Percentiles rank a stretch among this genome's conserved stretches.
Conservation (phyloP, 2,888 invertebrate genomes). For the Melanchra persicariae region DNA sequence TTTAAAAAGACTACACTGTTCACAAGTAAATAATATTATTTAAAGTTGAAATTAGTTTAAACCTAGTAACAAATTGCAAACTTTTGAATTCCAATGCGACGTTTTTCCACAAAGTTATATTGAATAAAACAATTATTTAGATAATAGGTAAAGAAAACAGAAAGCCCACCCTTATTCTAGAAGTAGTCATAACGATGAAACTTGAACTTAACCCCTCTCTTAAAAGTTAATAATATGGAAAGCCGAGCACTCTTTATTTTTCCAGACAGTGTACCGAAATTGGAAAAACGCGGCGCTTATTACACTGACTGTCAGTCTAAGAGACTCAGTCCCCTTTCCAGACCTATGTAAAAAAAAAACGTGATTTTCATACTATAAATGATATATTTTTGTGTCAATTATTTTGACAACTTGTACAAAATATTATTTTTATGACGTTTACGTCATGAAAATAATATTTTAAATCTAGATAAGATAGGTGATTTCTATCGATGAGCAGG, state of each 20-base stretch:
- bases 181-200: slow-evolving; percentile 7
- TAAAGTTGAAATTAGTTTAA: too few species aligned
- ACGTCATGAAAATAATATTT: too few species aligned
- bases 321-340: slow-evolving; percentile 16
- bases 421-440: too few species aligned
- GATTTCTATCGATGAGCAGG: neutral
- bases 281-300: slow-evolving; percentile 53
- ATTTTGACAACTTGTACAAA: neutral
- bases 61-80: neutral
- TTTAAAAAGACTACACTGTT: too few species aligned
- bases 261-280: slow-evolving; percentile 38
- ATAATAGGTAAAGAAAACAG: neutral
- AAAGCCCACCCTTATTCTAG: neutral
- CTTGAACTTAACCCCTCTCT: slow-evolving; percentile 27
- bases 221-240: slow-evolving; percentile 57
- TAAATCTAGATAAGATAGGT: neutral
- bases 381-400: neutral
- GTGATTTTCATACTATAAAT: too few species aligned
- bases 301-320: slow-evolving; percentile 40
- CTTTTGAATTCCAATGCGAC: neutral
- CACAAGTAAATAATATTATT: too few species aligned
- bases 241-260: slow-evolving; percentile 33
- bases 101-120: neutral
- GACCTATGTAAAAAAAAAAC: neutral
- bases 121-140: neutral